These are phyloP conservation scores for Cherax destructor DNA, from an alignment of 1,140 invertebrate species.

Conservation along the genomic window DNA sequence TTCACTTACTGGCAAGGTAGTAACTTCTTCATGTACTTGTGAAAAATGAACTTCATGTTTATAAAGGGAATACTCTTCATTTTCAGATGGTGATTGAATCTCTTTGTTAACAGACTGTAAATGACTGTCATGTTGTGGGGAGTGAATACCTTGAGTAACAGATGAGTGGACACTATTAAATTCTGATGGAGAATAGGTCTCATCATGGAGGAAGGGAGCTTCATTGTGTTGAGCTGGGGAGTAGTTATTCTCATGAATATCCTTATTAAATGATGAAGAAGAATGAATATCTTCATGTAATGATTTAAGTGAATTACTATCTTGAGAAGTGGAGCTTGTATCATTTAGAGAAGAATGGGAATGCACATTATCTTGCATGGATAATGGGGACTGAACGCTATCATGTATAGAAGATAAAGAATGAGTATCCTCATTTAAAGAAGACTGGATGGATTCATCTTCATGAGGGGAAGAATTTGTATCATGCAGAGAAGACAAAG, in stretches of 20 bases:
- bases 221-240: no score
- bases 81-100: neutral
- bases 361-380: neutral
- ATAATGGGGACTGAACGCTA: neutral
- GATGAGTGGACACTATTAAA: no score
- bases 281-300: neutral
- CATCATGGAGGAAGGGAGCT: no score
- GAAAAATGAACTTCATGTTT: no score
- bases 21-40: neutral
- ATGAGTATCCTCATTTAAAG: constrained; percentile 19
- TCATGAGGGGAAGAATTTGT: neutral
- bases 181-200: no score
- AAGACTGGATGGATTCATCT: neutral
- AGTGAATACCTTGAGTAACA: no score
- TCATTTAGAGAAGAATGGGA: neutral
- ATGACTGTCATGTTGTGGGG: no score
- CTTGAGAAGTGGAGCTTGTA: neutral
- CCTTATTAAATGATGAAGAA: neutral
- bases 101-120: no score
- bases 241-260: no score
- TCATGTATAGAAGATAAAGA: neutral
- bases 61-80: neutral
- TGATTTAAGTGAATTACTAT: neutral
- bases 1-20: neutral
- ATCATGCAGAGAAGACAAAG: neutral